These are phyloP conservation scores for Chloropsis hardwickii DNA, from an alignment of 2,113 vertebrate species.

Conservation along the genomic window DNA sequence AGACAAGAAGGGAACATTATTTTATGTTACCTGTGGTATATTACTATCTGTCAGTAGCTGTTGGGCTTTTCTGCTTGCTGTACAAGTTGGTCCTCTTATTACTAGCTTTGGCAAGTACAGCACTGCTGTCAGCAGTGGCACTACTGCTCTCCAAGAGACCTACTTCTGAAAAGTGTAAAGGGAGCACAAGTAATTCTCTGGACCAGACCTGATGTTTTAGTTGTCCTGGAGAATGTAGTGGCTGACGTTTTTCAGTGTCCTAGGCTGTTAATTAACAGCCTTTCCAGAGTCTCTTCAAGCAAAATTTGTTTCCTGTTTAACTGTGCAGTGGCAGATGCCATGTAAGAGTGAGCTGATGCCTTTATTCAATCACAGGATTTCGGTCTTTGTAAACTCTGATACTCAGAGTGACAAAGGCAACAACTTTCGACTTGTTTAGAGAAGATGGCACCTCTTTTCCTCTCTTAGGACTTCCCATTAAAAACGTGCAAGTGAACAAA, in stretches of 20 bases:
- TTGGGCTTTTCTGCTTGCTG: not conserved
- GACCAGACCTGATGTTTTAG: not conserved
- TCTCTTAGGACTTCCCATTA: not conserved
- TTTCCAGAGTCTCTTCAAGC: not conserved
- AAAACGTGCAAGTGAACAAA: not conserved
- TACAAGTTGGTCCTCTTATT: not conserved
- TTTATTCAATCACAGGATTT: not conserved
- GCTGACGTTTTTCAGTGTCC: not conserved
- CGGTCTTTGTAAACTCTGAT: not conserved
- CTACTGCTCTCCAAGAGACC: not conserved
- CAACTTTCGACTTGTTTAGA: not conserved
- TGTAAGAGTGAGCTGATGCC: not conserved
- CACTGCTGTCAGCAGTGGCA: not conserved
- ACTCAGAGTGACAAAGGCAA: not conserved
- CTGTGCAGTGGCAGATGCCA: not conserved
- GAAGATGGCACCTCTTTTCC: not conserved
- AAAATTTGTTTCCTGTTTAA: not conserved
- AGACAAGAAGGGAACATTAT: not conserved
- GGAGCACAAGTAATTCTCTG: not conserved
- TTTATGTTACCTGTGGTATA: rapidly evolving
- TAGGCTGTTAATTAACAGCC: not conserved
- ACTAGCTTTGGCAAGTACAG: not conserved
- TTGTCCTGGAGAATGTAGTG: not conserved
- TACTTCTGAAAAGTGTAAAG: not conserved
- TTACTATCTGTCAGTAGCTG: not conserved